Percentiles rank a stretch among this genome's conserved stretches.
Evolutionary conservation across 2,113 vertebrate genomes (phyloP).

Genomic region (Platichthys stellatus): DNA sequence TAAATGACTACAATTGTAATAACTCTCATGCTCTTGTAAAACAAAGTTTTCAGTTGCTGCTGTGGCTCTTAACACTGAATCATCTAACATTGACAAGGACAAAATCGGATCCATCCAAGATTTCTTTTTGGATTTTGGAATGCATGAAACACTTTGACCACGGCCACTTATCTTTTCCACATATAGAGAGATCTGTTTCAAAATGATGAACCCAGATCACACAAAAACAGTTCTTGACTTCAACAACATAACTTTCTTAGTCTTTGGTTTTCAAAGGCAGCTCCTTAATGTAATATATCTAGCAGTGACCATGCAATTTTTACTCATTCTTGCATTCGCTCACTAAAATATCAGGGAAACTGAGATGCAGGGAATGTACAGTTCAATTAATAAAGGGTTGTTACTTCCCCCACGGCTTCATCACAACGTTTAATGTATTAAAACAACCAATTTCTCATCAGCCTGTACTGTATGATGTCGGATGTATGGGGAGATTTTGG

Average conservation of each 20-base stretch:
- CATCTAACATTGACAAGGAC: no score
- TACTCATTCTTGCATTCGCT: background rate
- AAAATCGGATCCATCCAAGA: no score
- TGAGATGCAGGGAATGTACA: background rate
- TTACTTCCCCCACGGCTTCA: background rate
- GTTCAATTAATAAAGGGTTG: background rate
- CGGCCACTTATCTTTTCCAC: background rate
- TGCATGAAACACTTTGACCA: no score
- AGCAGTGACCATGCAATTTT: background rate
- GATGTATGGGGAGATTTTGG: background rate
- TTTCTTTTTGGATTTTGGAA: no score
- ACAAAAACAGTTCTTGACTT: no score
- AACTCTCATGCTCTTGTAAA: no score
- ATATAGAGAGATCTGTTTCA: background rate
- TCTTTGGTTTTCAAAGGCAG: no score
- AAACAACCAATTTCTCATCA: background rate
- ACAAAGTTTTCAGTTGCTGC: no score
- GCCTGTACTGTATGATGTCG: background rate
- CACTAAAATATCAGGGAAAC: background rate
- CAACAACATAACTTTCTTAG: no score
- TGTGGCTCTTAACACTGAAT: no score
- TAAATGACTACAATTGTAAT: background rate
- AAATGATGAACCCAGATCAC: no score
- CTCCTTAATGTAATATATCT: no score
- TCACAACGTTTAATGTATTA: background rate